Evolutionary conservation across 2,797 vertebrate species (phyloP).

Genomic region (Silurus lanzhouensis): DNA sequence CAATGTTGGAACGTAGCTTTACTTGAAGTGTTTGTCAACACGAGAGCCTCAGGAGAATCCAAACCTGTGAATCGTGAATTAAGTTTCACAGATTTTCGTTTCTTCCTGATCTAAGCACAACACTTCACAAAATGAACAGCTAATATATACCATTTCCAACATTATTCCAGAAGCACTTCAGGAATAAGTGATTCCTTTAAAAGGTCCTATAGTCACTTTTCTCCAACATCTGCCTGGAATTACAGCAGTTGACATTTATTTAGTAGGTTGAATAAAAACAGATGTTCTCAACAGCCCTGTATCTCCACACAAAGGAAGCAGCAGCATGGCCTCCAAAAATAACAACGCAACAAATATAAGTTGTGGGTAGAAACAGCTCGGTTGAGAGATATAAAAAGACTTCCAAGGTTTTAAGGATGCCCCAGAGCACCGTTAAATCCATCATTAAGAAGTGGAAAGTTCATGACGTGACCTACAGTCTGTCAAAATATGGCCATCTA

Average conservation of each 20-base stretch:
- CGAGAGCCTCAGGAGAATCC: not conserved
- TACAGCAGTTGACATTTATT: not conserved
- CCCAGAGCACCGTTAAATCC: not conserved
- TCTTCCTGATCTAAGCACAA: not conserved
- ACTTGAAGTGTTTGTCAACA: not conserved
- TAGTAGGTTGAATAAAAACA: not conserved
- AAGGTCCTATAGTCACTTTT: not conserved
- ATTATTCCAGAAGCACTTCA: not conserved
- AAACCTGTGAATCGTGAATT: not conserved
- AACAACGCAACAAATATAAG: not conserved
- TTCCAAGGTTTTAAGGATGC: not conserved
- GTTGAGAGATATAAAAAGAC: not conserved
- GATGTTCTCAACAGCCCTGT: not conserved
- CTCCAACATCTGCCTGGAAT: not conserved
- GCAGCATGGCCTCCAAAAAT: not conserved
- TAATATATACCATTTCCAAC: not conserved
- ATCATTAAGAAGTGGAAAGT: not conserved
- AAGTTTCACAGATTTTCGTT: not conserved
- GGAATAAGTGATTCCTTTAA: not conserved
- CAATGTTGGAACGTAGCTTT: conserved; percentile 1
- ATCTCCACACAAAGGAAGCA: not conserved
- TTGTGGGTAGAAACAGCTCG: not conserved
- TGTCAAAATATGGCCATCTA: not conserved
- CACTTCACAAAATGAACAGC: not conserved
- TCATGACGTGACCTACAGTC: not conserved